Conservation (phyloP, 2,888 invertebrate species). For the Achlya flavicornis region DNA sequence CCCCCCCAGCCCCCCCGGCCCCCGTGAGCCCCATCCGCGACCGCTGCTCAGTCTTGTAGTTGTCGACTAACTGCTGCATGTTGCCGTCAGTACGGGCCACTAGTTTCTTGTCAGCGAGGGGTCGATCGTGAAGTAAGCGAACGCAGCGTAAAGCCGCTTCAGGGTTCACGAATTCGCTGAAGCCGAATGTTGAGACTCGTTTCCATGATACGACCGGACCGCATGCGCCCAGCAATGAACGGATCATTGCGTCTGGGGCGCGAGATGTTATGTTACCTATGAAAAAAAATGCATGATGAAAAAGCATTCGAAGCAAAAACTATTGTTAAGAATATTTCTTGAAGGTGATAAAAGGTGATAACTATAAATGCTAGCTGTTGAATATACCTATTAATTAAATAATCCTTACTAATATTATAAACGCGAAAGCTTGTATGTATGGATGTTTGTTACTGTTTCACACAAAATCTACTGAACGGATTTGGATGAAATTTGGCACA, state of each 20-base stretch:
- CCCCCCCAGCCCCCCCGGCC: constrained; percentile 82
- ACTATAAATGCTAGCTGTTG: no score
- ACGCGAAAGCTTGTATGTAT: no score
- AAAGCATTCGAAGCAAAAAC: no score
- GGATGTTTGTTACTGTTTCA: no score
- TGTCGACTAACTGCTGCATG: constrained; percentile 96
- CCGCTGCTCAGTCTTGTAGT: constrained; percentile 88
- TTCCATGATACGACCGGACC: constrained; percentile 98
- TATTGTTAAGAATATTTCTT: no score
- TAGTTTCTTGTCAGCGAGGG: constrained; percentile 95
- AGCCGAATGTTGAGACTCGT: constrained; percentile 98
- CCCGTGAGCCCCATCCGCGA: constrained; percentile 82
- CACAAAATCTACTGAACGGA: no score
- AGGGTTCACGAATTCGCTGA: constrained; percentile 97
- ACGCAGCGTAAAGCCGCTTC: constrained; percentile 98
- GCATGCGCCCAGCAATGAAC: constrained; percentile 95
- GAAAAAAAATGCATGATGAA: no score
- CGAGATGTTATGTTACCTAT: constrained; percentile 89
- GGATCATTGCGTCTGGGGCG: constrained; percentile 97
- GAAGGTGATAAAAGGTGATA: no score
- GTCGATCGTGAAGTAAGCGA: constrained; percentile 94
- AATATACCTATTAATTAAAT: no score
- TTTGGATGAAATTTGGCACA: no score
- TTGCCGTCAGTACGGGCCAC: constrained; percentile 99
- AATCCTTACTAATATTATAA: no score